These are phyloP conservation scores for Philotrypesis tridentata DNA, from an alignment of 1,140 invertebrate genomes.

Conservation along the genomic window DNA sequence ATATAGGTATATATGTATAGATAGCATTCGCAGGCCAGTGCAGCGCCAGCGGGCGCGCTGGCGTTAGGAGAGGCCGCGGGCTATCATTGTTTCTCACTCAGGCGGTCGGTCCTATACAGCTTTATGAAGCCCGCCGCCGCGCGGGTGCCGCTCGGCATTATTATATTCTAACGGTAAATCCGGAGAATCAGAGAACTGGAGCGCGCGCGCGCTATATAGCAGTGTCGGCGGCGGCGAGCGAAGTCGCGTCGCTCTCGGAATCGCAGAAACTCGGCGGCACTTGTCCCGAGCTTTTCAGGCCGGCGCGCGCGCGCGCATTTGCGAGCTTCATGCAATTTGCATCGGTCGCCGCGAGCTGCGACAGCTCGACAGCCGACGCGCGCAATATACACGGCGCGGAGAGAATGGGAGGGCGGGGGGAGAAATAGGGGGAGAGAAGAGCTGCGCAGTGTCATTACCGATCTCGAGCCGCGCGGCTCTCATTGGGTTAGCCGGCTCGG, in stretches of 20 bases:
- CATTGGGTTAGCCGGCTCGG: background rate
- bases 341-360: background rate
- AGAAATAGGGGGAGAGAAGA: no score
- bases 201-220: no score
- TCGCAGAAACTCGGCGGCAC: background rate
- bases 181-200: background rate
- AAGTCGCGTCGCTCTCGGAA: background rate
- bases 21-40: no score
- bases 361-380: no score
- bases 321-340: background rate
- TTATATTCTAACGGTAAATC: background rate
- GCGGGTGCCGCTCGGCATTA: background rate
- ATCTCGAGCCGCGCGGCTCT: background rate
- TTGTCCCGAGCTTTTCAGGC: background rate
- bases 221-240: background rate
- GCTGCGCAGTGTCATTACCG: background rate
- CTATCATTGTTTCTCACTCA: background rate
- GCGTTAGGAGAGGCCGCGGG: no score
- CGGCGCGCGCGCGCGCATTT: background rate
- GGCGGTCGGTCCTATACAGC: background rate
- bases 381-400: no score
- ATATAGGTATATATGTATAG: no score
- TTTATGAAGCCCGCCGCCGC: background rate
- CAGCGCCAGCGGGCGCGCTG: no score
- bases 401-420: background rate